Evolutionary conservation across 30 jellyfish, hydroid and myxozoan species (phyloP), one percentile per base, ranked within the genome.

Genomic region (Cassiopea andromeda): DNA sequence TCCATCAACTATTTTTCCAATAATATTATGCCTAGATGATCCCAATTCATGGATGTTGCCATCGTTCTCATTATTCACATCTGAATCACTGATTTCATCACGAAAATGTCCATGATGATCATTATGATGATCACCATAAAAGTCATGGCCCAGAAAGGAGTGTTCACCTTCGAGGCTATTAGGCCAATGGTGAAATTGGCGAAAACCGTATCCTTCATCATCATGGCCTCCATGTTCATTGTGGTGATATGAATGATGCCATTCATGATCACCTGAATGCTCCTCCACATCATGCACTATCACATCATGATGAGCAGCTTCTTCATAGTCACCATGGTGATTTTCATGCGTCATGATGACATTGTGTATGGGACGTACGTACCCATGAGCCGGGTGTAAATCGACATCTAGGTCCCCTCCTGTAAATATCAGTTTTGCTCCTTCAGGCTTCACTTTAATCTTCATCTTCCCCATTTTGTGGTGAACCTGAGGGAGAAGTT

Each of bases 391-490:
- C 8, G 98, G 98, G 58, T 85, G 97, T 87, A 94, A 69, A 59
- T 88, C 97, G 44, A 94, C 98, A 78, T 94, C 96, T 5, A 94
- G 90, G 60, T 94, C 98, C 9, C 98, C 97, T 12, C 98, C 98
- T 59, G 94, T 68, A 71, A 94, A 94, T 27, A 84, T 85, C 82
- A 94, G 71, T 18, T 90, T 94, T 61, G 98, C 98, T n/a, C 98
- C 98, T 61, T 90, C 98, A 0, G 98, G 98, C 71, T 90, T 94
- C 19, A 97, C 97, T 77, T 94, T 90, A 54, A 94, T 94, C 78
- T 94, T 94, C 98, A 94, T 94, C 64, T 90, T 81, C 19, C 98
- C 98, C 98, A 94, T 90, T 66, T 89, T 87, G 77, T 94, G 98
- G 47, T 85, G 89, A 12, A 94, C 94, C 98, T 94, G 89, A 14